Conservation (phyloP, 2,888 invertebrate genomes). For the Phasia obesa region DNA sequence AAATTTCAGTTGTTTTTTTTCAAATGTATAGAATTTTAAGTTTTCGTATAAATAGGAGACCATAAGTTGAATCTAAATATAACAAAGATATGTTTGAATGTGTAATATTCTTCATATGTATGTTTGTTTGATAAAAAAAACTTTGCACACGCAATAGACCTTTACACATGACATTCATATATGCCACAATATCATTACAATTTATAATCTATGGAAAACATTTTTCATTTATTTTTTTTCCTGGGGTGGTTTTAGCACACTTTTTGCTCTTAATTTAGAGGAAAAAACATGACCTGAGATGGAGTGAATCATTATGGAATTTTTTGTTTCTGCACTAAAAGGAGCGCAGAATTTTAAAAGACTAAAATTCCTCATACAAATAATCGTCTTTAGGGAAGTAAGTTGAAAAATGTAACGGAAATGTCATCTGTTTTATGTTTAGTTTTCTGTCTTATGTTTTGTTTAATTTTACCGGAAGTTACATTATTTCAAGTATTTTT, state of each 20-base stretch:
- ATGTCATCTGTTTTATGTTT: too few species aligned
- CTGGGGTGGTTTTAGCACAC: too few species aligned
- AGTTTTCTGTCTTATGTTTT: too few species aligned
- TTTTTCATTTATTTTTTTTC: too few species aligned
- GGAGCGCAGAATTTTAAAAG: conserved; percentile 24
- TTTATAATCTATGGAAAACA: too few species aligned
- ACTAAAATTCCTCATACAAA: neutral
- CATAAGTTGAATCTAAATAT: conserved; percentile 26
- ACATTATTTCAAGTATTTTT: too few species aligned
- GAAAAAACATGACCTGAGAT: neutral
- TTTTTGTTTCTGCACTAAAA: conserved; percentile 16
- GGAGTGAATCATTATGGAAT: conserved; percentile 19
- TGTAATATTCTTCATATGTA: neutral
- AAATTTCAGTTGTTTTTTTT: neutral
- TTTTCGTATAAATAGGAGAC: conserved; percentile 14
- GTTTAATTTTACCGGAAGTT: too few species aligned
- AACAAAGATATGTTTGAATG: neutral
- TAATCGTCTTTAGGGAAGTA: neutral
- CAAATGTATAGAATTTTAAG: conserved; percentile 25
- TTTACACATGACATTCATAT: too few species aligned
- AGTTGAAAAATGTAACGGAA: neutral
- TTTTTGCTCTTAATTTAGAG: neutral
- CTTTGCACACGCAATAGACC: neutral
- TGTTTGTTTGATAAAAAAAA: neutral
- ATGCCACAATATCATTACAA: too few species aligned